These are phyloP conservation scores for Limnodromus scolopaceus DNA, from an alignment of 2,797 vertebrate genomes.

Conservation along the genomic window DNA sequence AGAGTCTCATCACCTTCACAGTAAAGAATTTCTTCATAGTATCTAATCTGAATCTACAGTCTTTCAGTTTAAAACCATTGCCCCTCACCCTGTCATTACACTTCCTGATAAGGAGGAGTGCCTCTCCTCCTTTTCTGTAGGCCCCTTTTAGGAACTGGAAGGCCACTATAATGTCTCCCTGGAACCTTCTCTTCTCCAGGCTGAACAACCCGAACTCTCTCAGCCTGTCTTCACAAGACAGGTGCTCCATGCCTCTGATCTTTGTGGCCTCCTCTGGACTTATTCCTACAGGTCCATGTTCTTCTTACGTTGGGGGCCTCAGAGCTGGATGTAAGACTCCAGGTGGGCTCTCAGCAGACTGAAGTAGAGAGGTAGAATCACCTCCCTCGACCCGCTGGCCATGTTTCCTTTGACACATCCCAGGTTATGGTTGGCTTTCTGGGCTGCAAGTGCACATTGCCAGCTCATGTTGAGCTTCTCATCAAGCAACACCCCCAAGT, in stretches of 20 bases:
- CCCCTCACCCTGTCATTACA: not conserved
- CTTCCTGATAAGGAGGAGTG: not conserved
- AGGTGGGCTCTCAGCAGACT: not conserved
- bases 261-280: not conserved
- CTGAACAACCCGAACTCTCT: not conserved
- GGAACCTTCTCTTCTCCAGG: not conserved
- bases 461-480: not conserved
- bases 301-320: not conserved
- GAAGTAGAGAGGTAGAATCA: not conserved
- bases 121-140: not conserved
- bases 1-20: not conserved
- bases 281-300: not conserved
- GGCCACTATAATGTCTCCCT: not conserved
- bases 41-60: not conserved
- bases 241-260: not conserved
- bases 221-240: not conserved
- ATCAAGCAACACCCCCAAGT: not conserved
- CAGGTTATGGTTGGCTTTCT: too few species aligned
- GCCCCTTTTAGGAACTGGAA: not conserved
- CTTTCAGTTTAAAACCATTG: not conserved
- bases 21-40: not conserved
- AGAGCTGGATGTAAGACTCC: not conserved
- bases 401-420: not conserved
- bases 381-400: not conserved
- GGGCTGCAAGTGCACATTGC: not conserved